Percentiles rank a stretch among this genome's conserved stretches.
These are phyloP conservation scores for Tridacna crocea DNA, from an alignment of 2,888 invertebrate genomes.

Conservation along the genomic window DNA sequence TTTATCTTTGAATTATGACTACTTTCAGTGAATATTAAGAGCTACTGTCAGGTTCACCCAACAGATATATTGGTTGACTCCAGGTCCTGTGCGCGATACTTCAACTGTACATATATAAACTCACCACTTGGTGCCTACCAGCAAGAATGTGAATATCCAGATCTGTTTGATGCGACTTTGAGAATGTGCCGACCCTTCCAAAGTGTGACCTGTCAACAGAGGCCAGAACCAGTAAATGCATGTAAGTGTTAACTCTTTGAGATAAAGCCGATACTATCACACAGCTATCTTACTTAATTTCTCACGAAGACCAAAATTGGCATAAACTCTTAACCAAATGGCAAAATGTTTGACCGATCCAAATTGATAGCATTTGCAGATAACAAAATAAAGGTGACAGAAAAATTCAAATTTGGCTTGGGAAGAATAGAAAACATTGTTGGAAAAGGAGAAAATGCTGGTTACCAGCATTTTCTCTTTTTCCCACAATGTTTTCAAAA, in stretches of 20 bases:
- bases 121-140: conserved; percentile 37
- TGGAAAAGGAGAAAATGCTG: too few relatives aligned
- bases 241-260: conserved; percentile 48
- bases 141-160: conserved; percentile 61
- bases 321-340: too few relatives aligned
- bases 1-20: neutral
- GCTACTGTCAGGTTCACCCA: conserved; percentile 59
- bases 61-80: conserved; percentile 49
- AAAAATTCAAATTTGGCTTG: too few relatives aligned
- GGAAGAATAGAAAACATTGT: too few relatives aligned
- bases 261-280: too few relatives aligned
- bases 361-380: too few relatives aligned
- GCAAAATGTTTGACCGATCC: too few relatives aligned
- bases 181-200: conserved; percentile 51
- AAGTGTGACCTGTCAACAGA: conserved; percentile 45
- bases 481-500: too few relatives aligned
- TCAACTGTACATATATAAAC: conserved; percentile 59
- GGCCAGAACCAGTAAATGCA: conserved; percentile 63
- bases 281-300: too few relatives aligned
- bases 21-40: conserved; percentile 42
- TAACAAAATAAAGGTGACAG: too few relatives aligned
- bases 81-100: conserved; percentile 63
- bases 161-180: conserved; percentile 47
- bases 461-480: too few relatives aligned
- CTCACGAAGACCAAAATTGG: too few relatives aligned